phyloP scores from a whole-genome alignment of 1,140 invertebrate species.

The Anadara kagoshimensis region DNA sequence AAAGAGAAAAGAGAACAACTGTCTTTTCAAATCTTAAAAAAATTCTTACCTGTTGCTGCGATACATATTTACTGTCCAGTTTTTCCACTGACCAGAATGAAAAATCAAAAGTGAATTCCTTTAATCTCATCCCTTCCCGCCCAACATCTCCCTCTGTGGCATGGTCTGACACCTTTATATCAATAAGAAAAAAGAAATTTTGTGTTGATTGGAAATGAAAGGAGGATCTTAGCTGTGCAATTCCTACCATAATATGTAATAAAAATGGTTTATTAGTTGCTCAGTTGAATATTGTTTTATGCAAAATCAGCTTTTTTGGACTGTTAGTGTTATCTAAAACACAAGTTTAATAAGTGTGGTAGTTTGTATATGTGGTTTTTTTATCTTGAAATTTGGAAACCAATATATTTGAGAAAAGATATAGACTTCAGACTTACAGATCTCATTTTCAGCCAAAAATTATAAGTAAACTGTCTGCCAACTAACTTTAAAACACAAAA shows the following conservation, averaged over 20 bases:
- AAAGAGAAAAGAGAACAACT: too few species aligned
- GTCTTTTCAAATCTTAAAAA: too few species aligned
- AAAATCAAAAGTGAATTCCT: constrained; percentile 95
- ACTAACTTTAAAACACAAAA: too few species aligned
- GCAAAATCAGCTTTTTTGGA: too few species aligned
- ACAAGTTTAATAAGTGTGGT: too few species aligned
- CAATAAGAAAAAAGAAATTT: constrained; percentile 9
- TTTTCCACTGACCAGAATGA: constrained; percentile 90
- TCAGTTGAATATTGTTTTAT: too few species aligned
- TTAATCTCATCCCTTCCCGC: constrained; percentile 82
- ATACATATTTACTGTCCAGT: constrained; percentile 83
- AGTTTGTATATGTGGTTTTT: too few species aligned
- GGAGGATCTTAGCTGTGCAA: not conserved
- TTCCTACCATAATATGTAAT: not conserved
- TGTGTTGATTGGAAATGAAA: not conserved
- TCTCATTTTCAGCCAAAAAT: not conserved
- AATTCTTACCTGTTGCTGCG: constrained; percentile 82
- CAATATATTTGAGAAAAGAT: not conserved
- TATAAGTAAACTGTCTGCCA: not conserved
- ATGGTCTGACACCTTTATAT: constrained; percentile 78
- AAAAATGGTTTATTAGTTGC: not conserved
- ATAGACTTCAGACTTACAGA: not conserved
- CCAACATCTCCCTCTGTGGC: constrained; percentile 75
- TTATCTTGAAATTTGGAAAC: not conserved
- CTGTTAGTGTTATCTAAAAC: too few species aligned